A percentile compares a stretch with the other conserved stretches of the same genome.
Conservation (phyloP, 2,797 vertebrate species). For the Cetoscarus ocellatus region DNA sequence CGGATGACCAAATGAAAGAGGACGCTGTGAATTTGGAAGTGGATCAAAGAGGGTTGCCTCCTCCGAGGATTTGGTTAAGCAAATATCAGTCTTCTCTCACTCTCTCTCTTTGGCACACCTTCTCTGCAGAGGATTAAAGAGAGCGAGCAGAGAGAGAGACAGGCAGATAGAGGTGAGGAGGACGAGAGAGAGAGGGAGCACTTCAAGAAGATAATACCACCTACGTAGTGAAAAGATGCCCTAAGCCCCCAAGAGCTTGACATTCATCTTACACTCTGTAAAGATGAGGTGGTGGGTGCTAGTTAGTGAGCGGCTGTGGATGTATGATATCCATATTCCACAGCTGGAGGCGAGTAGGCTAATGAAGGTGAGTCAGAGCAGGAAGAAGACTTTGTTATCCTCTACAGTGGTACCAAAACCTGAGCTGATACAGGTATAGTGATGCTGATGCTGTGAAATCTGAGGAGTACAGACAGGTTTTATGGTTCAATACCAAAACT, state of each 20-base stretch:
- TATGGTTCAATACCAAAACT: not conserved
- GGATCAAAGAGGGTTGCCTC: conserved; percentile 72
- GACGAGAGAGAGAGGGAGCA: conserved; percentile 32
- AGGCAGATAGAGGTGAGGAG: conserved; percentile 32
- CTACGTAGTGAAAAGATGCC: conserved; percentile 52
- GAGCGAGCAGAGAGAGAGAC: conserved; percentile 46
- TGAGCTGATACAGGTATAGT: not conserved
- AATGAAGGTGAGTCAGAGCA: conserved; percentile 38
- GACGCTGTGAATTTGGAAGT: conserved; percentile 70
- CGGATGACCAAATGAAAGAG: conserved; percentile 67
- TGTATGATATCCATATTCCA: conserved; percentile 37
- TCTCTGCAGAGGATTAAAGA: conserved; percentile 76
- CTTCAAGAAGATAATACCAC: conserved; percentile 71
- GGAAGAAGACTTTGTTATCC: conserved; percentile 10
- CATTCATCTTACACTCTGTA: conserved; percentile 49
- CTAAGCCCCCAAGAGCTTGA: conserved; percentile 52
- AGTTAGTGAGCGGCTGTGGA: conserved; percentile 23
- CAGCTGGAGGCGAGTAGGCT: conserved; percentile 27
- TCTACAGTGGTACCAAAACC: not conserved
- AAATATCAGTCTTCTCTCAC: conserved; percentile 73
- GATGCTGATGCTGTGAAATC: not conserved
- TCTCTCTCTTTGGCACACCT: conserved; percentile 64
- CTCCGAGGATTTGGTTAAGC: conserved; percentile 76
- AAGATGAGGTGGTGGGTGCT: conserved; percentile 42
- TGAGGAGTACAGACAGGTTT: not conserved